Conservation (phyloP, 2,113 vertebrate species). For the Psittacara wagleri region DNA sequence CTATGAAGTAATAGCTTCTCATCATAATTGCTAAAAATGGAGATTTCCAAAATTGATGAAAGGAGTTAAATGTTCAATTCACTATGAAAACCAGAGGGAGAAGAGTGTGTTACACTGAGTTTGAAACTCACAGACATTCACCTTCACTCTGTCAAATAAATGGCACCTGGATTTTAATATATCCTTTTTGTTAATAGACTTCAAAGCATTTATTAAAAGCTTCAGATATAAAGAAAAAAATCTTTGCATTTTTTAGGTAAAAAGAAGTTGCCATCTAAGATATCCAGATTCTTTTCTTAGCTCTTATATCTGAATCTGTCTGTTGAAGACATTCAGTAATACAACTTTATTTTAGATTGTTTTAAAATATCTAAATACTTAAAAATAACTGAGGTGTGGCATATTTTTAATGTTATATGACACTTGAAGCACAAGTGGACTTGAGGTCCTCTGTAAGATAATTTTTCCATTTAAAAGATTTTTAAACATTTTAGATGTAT, state of each 20-base stretch:
- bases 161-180: neutral
- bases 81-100: neutral
- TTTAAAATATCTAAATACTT: neutral
- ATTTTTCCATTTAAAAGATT: neutral
- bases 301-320: neutral
- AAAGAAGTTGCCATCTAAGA: neutral
- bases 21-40: neutral
- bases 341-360: neutral
- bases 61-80: neutral
- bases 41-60: slow-evolving; percentile 1
- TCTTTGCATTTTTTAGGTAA: neutral
- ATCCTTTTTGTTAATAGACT: neutral
- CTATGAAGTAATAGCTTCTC: neutral
- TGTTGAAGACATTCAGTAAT: neutral
- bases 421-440: neutral
- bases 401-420: neutral
- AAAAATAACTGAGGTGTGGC: neutral
- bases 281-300: neutral
- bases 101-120: neutral
- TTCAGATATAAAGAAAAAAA: neutral
- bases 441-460: neutral
- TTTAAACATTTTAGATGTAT: neutral
- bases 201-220: neutral
- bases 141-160: neutral
- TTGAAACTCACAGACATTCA: neutral